Base-by-base conservation (phyloP, 1,140 invertebrate genomes). In the Ceratoteleas bidentatus region DNA sequence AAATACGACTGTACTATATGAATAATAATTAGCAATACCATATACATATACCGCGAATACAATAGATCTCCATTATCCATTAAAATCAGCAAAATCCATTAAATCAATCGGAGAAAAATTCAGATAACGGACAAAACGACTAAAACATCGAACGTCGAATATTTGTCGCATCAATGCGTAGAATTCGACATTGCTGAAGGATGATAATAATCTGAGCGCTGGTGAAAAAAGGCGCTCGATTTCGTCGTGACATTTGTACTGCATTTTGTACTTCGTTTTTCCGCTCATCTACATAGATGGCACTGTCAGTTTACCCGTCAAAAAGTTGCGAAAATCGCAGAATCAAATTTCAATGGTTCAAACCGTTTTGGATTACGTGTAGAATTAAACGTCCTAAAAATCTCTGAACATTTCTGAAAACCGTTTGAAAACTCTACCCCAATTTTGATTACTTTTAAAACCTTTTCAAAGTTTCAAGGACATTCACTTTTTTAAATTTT, bases 191-290 rank as follows among this genome's bases (percentile, higher is more conserved):
- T n/a, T 24, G 24, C 24, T 24, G 24, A 24, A 24, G 1, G 24
- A 24, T 24, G 24, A 24, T 24, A 24, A 24, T 24, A 24, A 24
- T 24, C 24, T 24, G 24, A 2, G 24, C 24, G 24, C 24, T 24
- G 24, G 24, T 24, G 24, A 24, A 24, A 24, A 24, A 24, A 24
- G 8, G 33, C 53, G 32, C 15, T 32, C 40, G 65, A n/a, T 60
- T 72, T 69, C 33, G n/a, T 9, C 43, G 54, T 33, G 33, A 47
- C 16, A 16, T 56, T 62, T 64, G 36, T 50, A 52, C 58, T 0
- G 7, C 9, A 54, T 40, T 72, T 78, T 78, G 13, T 53, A 57
- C 58, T 52, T 50, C 15, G 38, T 62, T 53, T 62, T 56, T 79
- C 53, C 33, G 45, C 34, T 32, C 36, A 56, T 60, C 43, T 38